Conservation (phyloP, 1,140 invertebrate genomes). For the Lordiphosa clarofinis region DNA sequence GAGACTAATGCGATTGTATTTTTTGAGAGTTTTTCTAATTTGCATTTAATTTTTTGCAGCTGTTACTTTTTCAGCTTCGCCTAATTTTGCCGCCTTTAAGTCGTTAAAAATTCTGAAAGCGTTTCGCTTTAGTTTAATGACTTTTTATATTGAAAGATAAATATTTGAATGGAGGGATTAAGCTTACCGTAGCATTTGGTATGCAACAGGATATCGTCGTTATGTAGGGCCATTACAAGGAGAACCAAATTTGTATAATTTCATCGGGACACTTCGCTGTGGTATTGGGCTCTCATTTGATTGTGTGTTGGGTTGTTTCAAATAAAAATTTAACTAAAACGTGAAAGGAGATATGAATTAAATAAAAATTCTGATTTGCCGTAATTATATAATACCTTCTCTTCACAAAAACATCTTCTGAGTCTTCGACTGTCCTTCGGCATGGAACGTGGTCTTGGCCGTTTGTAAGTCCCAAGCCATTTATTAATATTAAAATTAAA, state of each 20-base stretch:
- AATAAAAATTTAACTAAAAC: no score
- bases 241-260: not conserved
- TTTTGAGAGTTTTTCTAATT: slow-evolving; percentile 74
- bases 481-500: no score
- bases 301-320: no score
- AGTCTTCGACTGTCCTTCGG: no score
- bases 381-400: no score
- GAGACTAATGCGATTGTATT: slow-evolving; percentile 78
- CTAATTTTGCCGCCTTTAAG: slow-evolving; percentile 55
- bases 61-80: slow-evolving; percentile 44
- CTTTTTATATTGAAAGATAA: slow-evolving; percentile 67
- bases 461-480: no score
- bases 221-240: not conserved
- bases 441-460: no score
- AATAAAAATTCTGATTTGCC: no score
- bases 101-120: slow-evolving; percentile 66
- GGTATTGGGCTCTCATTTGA: no score
- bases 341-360: no score
- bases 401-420: no score
- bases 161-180: slow-evolving; percentile 49
- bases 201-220: slow-evolving; percentile 59
- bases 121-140: slow-evolving; percentile 69
- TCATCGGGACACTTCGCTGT: no score
- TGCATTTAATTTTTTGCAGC: slow-evolving; percentile 78
- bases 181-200: slow-evolving; percentile 32